These are phyloP conservation scores for Cheirogaleus major DNA, from an alignment of 2,797 vertebrate genomes.

Conservation along the genomic window DNA sequence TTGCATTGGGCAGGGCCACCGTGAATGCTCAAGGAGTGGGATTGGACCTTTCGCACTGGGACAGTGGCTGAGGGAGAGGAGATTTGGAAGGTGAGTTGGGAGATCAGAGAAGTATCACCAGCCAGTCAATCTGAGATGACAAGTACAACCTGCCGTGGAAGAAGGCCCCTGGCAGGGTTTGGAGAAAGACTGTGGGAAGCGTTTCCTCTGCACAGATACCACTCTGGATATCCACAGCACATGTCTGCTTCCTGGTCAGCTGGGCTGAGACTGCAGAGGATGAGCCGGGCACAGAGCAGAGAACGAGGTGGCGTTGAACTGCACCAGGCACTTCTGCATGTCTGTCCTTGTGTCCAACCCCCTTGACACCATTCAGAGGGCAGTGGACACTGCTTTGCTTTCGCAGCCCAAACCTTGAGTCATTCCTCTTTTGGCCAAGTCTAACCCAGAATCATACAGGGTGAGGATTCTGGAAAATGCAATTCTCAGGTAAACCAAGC, in stretches of 20 bases:
- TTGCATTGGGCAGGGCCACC: too few species aligned
- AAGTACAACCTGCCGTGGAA: fast-evolving
- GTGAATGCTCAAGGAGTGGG: neutral
- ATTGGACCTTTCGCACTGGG: neutral
- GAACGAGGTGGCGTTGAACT: fast-evolving
- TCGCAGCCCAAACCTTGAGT: neutral
- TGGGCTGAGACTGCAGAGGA: neutral
- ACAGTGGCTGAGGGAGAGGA: neutral
- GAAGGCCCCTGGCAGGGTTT: neutral
- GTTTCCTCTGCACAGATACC: neutral
- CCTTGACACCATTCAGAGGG: neutral
- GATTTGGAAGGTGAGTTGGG: neutral
- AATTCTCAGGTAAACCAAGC: neutral
- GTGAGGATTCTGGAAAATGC: neutral
- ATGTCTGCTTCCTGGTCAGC: neutral
- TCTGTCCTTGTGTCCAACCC: neutral
- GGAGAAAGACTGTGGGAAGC: neutral
- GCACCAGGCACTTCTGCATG: neutral
- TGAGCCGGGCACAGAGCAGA: neutral
- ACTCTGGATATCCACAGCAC: neutral
- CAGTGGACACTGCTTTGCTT: neutral
- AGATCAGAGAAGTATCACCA: neutral
- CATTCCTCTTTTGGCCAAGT: neutral
- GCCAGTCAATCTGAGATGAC: neutral
- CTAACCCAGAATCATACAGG: neutral